Percentiles rank a stretch among this genome's conserved stretches.
These are phyloP conservation scores for Latrodectus geometricus DNA, from an alignment of 1,140 invertebrate species.

Conservation along the genomic window DNA sequence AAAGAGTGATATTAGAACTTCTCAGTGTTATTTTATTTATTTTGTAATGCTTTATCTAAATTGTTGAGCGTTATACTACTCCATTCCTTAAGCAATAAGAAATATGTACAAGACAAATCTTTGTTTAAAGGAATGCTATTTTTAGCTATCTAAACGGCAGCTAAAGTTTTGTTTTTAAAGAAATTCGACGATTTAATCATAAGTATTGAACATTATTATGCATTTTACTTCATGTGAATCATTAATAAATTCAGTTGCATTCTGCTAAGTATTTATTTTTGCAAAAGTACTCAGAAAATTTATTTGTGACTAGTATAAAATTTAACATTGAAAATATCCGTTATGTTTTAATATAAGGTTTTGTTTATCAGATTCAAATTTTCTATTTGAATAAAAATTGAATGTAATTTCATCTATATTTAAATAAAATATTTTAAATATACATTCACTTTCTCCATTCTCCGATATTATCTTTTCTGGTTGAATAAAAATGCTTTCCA, in stretches of 20 bases:
- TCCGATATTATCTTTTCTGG: not conserved
- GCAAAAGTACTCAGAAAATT: not conserved
- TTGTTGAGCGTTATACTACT: not conserved
- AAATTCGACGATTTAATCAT: not conserved
- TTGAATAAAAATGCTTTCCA: not conserved
- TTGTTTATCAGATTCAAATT: too few species aligned
- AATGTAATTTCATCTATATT: not conserved
- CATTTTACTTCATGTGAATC: too few species aligned
- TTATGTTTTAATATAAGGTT: too few species aligned
- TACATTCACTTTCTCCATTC: not conserved
- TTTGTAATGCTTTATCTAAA: slow-evolving; percentile 11
- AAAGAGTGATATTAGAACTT: not conserved
- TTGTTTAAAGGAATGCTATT: slow-evolving; percentile 22
- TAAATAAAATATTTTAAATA: not conserved
- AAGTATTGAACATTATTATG: too few species aligned
- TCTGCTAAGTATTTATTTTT: too few species aligned
- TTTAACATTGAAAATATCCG: too few species aligned
- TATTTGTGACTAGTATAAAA: not conserved
- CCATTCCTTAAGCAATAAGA: slow-evolving; percentile 8
- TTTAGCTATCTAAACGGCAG: not conserved
- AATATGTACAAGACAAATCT: slow-evolving; percentile 2
- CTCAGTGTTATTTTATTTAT: slow-evolving; percentile 13
- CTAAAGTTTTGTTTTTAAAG: not conserved
- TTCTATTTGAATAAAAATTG: not conserved
- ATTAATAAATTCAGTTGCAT: too few species aligned